A percentile compares a stretch with the other conserved stretches of the same genome.
phyloP scores from a whole-genome alignment of 1,140 invertebrate species.

The Ephestia elutella region DNA sequence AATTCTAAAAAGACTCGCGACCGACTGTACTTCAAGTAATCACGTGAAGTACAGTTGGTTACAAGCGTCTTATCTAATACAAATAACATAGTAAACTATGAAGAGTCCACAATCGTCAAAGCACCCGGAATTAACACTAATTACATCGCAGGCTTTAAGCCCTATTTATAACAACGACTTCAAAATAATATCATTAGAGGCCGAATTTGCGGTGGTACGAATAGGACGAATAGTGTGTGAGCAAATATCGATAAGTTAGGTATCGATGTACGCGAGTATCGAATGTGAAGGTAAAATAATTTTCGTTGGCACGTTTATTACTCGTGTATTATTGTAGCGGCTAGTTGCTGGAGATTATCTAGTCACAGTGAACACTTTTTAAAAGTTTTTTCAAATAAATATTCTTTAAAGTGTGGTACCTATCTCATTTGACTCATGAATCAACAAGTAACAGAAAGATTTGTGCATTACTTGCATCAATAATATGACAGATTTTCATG shows the following conservation, averaged over 20 bases:
- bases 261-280: not conserved
- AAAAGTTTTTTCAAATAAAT: too few relatives aligned
- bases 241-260: not conserved
- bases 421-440: too few relatives aligned
- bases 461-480: too few relatives aligned
- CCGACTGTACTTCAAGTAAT: slow-evolving; percentile 36
- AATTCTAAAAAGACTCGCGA: slow-evolving; percentile 59
- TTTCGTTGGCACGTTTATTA: too few relatives aligned
- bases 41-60: slow-evolving; percentile 39
- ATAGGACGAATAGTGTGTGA: not conserved
- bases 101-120: slow-evolving; percentile 73
- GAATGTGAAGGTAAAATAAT: too few relatives aligned
- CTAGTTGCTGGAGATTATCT: too few relatives aligned
- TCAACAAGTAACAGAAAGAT: too few relatives aligned
- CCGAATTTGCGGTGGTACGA: not conserved
- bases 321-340: too few relatives aligned
- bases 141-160: slow-evolving; percentile 70
- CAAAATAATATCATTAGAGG: slow-evolving; percentile 51
- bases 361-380: too few relatives aligned
- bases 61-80: slow-evolving; percentile 58
- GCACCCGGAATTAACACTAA: slow-evolving; percentile 71
- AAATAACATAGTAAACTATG: slow-evolving; percentile 63
- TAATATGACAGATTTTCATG: too few relatives aligned
- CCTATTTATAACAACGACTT: slow-evolving; percentile 60
- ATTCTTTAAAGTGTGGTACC: too few relatives aligned